These are phyloP conservation scores for Dipus sagitta DNA, from an alignment of 2,797 vertebrate genomes.

Conservation along the genomic window DNA sequence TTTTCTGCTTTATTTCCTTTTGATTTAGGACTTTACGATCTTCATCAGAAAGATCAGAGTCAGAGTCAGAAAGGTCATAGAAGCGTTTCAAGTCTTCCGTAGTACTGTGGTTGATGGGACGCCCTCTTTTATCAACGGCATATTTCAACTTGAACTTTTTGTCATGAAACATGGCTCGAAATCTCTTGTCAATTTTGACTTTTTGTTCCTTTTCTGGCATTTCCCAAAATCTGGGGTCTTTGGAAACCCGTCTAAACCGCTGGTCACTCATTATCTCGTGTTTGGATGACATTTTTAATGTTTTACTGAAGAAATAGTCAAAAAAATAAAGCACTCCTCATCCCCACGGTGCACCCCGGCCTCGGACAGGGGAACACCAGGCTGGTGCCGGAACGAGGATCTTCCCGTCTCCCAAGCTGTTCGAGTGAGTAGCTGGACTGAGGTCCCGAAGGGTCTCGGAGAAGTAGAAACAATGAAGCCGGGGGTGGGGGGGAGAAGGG, in stretches of 20 bases:
- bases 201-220: constrained; percentile 95
- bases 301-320: constrained; percentile 25
- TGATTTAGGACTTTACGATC: constrained; percentile 57
- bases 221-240: constrained; percentile 98
- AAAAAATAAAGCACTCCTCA: constrained; percentile 59
- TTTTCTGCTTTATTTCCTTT: constrained; percentile 81
- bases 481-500: background rate
- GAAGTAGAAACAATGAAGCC: background rate
- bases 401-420: background rate
- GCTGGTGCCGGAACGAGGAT: background rate
- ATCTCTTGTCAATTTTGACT: constrained; percentile 96
- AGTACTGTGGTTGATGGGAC: constrained; percentile 92
- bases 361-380: background rate
- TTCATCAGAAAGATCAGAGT: constrained; percentile 86
- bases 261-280: constrained; percentile 88
- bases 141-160: constrained; percentile 94
- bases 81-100: constrained; percentile 95
- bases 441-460: background rate
- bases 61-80: constrained; percentile 94
- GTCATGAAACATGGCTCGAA: constrained; percentile 97
- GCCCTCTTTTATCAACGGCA: constrained; percentile 96
- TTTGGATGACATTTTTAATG: constrained; percentile 89
- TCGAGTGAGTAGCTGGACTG: background rate
- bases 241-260: constrained; percentile 91
- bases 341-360: background rate